A percentile compares a stretch with the other conserved stretches of the same genome.
phyloP scores from a whole-genome alignment of 2,888 invertebrate genomes.

The Cryptus armator region DNA sequence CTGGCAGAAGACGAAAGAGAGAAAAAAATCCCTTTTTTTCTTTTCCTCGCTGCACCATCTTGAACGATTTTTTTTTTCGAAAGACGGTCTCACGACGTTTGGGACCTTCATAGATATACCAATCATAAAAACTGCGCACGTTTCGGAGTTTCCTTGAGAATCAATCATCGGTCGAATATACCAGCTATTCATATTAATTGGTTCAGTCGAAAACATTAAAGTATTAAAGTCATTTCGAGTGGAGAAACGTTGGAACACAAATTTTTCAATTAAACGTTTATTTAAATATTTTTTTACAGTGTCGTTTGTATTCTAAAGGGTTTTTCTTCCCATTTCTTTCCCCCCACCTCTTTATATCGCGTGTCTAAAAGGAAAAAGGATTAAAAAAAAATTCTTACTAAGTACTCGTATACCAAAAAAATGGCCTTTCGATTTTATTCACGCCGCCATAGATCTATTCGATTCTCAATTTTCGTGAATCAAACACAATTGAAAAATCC shows the following conservation, averaged over 20 bases:
- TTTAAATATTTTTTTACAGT: no score
- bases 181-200: conserved; percentile 34
- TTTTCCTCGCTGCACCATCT: conserved; percentile 12
- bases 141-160: conserved; percentile 54
- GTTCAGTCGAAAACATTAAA: conserved; percentile 7
- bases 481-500: conserved; percentile 6
- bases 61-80: conserved; percentile 39
- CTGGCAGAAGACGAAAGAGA: conserved; percentile 38
- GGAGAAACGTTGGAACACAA: background rate
- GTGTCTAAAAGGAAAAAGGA: no score
- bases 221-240: conserved; percentile 11
- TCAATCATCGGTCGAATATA: conserved; percentile 31
- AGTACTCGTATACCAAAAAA: no score
- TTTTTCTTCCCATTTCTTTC: no score
- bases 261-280: background rate
- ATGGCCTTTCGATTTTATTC: no score
- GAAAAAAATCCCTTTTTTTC: conserved; percentile 31
- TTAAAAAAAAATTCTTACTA: no score
- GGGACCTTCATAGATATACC: conserved; percentile 4
- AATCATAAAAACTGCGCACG: conserved; percentile 64
- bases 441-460: background rate
- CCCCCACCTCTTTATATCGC: no score
- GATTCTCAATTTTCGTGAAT: conserved; percentile 45
- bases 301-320: no score
- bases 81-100: conserved; percentile 30